These are phyloP conservation scores for Palythoa caribaeorum DNA, from an alignment of 92 coral and sea anemone species.

Conservation along the genomic window DNA sequence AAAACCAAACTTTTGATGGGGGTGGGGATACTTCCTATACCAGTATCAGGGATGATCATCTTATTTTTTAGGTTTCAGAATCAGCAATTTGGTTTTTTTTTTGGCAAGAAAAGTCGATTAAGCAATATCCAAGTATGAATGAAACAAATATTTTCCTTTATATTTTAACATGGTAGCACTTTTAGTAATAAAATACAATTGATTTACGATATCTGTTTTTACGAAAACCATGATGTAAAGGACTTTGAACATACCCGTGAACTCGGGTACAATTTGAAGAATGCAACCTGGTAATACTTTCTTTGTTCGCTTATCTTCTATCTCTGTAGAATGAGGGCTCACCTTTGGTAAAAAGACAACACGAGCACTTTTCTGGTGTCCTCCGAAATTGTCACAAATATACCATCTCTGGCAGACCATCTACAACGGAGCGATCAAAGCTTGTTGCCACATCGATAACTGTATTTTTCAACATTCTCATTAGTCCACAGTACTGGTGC, in stretches of 20 bases:
- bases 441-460: constrained; percentile 60
- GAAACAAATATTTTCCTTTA: neutral
- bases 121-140: neutral
- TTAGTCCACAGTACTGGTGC: too few species aligned
- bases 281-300: neutral
- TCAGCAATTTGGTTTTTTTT: too few species aligned
- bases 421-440: constrained; percentile 54
- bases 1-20: too few species aligned
- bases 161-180: neutral
- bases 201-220: neutral
- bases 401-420: neutral
- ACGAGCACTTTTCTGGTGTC: constrained; percentile 68
- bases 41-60: too few species aligned
- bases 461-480: neutral
- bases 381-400: constrained; percentile 61
- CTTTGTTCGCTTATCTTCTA: constrained; percentile 4
- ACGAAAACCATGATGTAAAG: neutral
- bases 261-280: neutral
- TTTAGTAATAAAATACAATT: neutral
- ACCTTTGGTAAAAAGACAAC: constrained; percentile 51
- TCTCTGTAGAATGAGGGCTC: neutral
- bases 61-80: too few species aligned
- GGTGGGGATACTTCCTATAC: too few species aligned
- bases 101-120: neutral
- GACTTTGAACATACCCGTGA: neutral